Base-by-base conservation (phyloP, 2,113 vertebrate genomes). In the Eonycteris spelaea region DNA sequence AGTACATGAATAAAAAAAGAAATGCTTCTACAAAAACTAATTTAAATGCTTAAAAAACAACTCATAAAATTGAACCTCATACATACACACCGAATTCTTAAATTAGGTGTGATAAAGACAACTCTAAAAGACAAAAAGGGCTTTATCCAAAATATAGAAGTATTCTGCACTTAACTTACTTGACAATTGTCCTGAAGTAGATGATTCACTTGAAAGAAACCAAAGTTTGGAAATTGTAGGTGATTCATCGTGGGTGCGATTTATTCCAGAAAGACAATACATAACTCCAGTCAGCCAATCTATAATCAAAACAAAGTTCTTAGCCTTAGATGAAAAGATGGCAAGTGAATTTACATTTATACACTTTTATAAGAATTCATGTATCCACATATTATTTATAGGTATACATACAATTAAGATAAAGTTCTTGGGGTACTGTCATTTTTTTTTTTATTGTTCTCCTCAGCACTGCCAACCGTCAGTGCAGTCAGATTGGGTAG, bases 121-220 rank as follows among this genome's bases (percentile, higher is more conserved):
- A 80, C 13, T 63, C 55, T 67, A 80, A 77, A 75, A 86, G 53
- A 61, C 4, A 28, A 63, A 63, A 40, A 16, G 45, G 6, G 10
- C n/a, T 40, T 16, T 40, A 40, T 18, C 14, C 6, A 2, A 15
- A 53, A 86, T 48, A 38, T 70, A 63, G 19, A 77, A 6, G 2
- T 70, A 63, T 63, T 82, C 73, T 53, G 57, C 75, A 68, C 51
- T 74, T 45, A 87, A 55, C 28, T 70, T 75, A 55, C 53, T 70
- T 90, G 86, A 68, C 94, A 86, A 71, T 65, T 45, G 15, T 85
- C 86, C 59, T 70, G 55, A 77, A 70, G 43, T 86, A 73, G 78
- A 73, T 90, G 43, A 86, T 16, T 92, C 68, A 65, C 53, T 63
- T 96, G 59, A 90, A 75, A 91, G 35, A 75, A 92, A 94, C 18